phyloP scores from a whole-genome alignment of 2,797 vertebrate genomes.

The Malacoraja senta region DNA sequence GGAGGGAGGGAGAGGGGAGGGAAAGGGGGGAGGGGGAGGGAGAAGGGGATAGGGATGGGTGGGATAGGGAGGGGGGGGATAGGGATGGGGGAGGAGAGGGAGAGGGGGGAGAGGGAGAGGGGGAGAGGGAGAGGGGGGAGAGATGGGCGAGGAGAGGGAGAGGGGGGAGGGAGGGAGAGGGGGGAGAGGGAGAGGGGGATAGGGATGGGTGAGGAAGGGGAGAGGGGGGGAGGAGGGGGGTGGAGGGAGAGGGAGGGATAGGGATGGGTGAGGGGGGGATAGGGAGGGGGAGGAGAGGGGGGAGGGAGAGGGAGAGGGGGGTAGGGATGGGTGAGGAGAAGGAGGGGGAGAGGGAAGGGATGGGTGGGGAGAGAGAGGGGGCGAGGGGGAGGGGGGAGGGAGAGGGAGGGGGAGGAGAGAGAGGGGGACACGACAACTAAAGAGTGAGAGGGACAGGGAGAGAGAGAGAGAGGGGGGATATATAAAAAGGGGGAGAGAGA shows the following conservation, averaged over 20 bases:
- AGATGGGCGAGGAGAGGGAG: too few relatives aligned
- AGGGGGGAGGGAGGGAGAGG: neutral
- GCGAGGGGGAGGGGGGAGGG: too few relatives aligned
- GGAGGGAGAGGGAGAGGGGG: too few relatives aligned
- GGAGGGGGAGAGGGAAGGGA: too few relatives aligned
- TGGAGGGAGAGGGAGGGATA: neutral
- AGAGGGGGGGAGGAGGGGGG: neutral
- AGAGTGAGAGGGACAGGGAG: neutral
- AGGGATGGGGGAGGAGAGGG: too few relatives aligned
- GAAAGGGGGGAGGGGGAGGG: neutral
- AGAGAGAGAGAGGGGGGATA: too few relatives aligned
- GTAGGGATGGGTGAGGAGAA: too few relatives aligned
- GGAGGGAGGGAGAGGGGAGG: neutral
- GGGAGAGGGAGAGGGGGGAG: neutral
- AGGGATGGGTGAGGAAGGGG: neutral
- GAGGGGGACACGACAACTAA: too few relatives aligned
- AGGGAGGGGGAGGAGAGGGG: neutral
- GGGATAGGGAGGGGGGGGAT: too few relatives aligned
- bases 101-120: neutral
- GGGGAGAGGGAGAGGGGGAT: neutral
- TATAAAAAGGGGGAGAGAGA: too few relatives aligned
- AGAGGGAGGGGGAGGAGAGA: too few relatives aligned
- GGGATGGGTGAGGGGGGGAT: neutral
- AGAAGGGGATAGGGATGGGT: neutral
- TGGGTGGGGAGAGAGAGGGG: too few relatives aligned